Conservation (phyloP, 2,797 vertebrate genomes). For the Siniperca obscura region DNA sequence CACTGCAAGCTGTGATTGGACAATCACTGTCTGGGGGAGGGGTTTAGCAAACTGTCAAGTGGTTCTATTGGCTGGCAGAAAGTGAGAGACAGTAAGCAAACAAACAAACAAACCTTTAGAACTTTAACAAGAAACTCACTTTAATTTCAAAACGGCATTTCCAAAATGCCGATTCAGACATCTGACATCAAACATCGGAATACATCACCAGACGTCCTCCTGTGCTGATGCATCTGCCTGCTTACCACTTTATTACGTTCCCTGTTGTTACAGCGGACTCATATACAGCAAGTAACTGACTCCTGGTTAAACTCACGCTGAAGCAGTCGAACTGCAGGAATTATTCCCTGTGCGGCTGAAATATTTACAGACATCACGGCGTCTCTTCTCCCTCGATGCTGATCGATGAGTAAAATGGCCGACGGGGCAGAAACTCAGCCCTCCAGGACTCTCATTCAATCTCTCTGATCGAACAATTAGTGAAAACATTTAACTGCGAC, state of each 20-base stretch:
- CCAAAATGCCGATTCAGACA: background rate
- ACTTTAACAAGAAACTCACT: background rate
- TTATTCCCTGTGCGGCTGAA: conserved; percentile 1
- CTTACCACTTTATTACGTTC: background rate
- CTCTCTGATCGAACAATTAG: conserved; percentile 39
- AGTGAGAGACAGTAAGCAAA: background rate
- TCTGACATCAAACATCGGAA: background rate
- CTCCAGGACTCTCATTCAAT: conserved; percentile 27
- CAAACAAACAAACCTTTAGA: background rate
- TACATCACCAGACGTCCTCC: background rate
- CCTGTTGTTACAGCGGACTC: background rate
- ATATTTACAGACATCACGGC: background rate
- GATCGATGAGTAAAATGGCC: conserved; percentile 32
- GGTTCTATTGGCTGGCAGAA: too few species aligned
- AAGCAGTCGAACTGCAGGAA: background rate
- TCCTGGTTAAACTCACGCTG: background rate
- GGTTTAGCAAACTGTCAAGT: too few species aligned
- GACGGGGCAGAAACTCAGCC: conserved; percentile 25
- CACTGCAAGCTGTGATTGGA: too few species aligned
- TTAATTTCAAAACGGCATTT: background rate
- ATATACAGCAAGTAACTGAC: background rate
- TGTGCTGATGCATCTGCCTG: background rate
- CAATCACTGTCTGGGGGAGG: too few species aligned
- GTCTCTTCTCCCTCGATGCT: background rate
- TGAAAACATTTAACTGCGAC: conserved; percentile 26